Evolutionary conservation across 2,888 invertebrate species (phyloP).

Genomic region (Glyphotaelius pellucidus): DNA sequence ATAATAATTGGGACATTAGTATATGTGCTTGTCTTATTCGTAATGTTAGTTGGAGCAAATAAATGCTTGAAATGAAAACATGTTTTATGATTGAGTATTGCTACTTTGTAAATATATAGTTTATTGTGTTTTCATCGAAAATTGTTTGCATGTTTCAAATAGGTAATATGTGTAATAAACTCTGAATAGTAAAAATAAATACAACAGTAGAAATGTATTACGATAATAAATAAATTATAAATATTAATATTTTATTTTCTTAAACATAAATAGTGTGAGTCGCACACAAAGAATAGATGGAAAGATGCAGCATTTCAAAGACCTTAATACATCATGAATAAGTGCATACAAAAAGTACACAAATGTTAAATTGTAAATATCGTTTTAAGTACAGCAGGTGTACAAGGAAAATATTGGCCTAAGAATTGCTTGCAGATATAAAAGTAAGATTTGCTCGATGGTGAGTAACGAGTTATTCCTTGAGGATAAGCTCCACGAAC

Average conservation of each 20-base stretch:
- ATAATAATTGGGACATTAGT: not conserved
- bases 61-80: slow-evolving; percentile 31
- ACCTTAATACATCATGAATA: slow-evolving; percentile 37
- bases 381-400: not conserved
- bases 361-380: slow-evolving; percentile 25
- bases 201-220: slow-evolving; percentile 37
- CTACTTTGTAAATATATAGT: slow-evolving; percentile 35
- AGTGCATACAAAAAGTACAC: not conserved
- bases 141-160: slow-evolving; percentile 13
- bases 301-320: slow-evolving; percentile 21
- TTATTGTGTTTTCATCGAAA: slow-evolving; percentile 24
- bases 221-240: slow-evolving; percentile 29
- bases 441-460: slow-evolving; percentile 45
- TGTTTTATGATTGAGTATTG: slow-evolving; percentile 33
- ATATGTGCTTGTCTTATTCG: not conserved
- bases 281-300: slow-evolving; percentile 43
- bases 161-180: slow-evolving; percentile 17
- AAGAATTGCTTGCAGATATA: slow-evolving; percentile 38
- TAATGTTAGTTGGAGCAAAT: slow-evolving; percentile 44
- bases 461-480: slow-evolving; percentile 71
- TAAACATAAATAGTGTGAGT: slow-evolving; percentile 46
- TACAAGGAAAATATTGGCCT: slow-evolving; percentile 26
- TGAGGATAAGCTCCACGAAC: slow-evolving; percentile 94
- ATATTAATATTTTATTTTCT: slow-evolving; percentile 49
- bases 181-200: slow-evolving; percentile 41